Conservation (phyloP, 2,797 vertebrate genomes). For the Botia almorhae region DNA sequence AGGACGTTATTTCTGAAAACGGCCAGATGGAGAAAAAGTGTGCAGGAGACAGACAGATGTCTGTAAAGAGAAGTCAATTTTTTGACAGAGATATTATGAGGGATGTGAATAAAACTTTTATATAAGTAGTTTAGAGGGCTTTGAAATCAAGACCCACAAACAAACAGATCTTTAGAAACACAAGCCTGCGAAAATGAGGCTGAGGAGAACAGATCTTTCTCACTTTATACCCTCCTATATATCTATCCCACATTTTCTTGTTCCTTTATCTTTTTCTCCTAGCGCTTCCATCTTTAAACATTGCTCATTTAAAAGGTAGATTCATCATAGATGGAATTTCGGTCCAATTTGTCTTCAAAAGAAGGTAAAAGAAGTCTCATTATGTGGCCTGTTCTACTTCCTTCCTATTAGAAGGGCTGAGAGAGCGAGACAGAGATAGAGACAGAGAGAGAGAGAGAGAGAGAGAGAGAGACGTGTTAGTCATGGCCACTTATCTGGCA, state of each 20-base stretch:
- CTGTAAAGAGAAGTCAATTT: background rate
- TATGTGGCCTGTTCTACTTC: conserved; percentile 84
- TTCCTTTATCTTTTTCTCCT: conserved; percentile 52
- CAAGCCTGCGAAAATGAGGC: conserved; percentile 29
- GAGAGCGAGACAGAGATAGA: conserved; percentile 60
- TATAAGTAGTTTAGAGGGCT: background rate
- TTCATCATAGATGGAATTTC: conserved; percentile 81
- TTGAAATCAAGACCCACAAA: conserved; percentile 48
- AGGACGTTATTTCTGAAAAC: too few species aligned
- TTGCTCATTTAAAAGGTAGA: conserved; percentile 74
- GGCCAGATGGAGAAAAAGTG: background rate
- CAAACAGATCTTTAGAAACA: conserved; percentile 61
- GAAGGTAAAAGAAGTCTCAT: conserved; percentile 80
- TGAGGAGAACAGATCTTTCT: conserved; percentile 11
- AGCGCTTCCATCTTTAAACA: conserved; percentile 65
- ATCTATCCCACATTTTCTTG: conserved; percentile 23
- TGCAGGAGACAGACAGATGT: background rate
- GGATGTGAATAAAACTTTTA: background rate
- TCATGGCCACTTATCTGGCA: conserved; percentile 95
- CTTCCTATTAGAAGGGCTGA: conserved; percentile 85
- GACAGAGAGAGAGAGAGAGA: conserved; percentile 72
- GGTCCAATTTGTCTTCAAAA: conserved; percentile 85
- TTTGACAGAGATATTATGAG: background rate
- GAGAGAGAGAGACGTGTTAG: conserved; percentile 83
- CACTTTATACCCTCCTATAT: conserved; percentile 18